Evolutionary conservation across 2,888 invertebrate species (phyloP).

Genomic region (Abscondita cerata): DNA sequence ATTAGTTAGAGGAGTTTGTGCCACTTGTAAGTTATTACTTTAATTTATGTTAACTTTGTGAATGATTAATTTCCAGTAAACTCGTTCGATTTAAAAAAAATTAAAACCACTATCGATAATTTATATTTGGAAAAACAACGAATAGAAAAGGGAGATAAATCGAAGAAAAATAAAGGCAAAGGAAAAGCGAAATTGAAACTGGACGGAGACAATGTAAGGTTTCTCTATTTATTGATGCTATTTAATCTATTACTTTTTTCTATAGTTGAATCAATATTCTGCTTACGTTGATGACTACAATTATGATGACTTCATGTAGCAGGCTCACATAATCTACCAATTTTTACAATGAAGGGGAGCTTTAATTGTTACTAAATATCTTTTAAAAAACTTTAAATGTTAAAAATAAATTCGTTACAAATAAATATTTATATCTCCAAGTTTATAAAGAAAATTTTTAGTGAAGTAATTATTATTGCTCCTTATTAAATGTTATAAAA

Average conservation of each 20-base stretch:
- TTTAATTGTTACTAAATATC: slow-evolving; percentile 20
- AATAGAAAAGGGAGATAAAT: slow-evolving; percentile 81
- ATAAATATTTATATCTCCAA: slow-evolving; percentile 8
- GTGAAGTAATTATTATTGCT: slow-evolving; percentile 8
- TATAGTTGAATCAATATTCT: slow-evolving; percentile 68
- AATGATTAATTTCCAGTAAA: slow-evolving; percentile 65
- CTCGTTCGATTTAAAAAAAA: slow-evolving; percentile 81
- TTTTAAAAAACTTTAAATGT: slow-evolving; percentile 12
- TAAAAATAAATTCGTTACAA: slow-evolving; percentile 11
- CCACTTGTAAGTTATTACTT: slow-evolving; percentile 74
- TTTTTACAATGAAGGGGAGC: slow-evolving; percentile 2
- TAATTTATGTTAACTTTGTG: too few relatives aligned
- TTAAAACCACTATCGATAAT: slow-evolving; percentile 83
- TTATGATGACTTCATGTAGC: slow-evolving; percentile 82
- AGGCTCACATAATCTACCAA: slow-evolving; percentile 35
- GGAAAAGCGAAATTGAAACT: slow-evolving; percentile 81
- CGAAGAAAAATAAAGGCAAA: slow-evolving; percentile 78
- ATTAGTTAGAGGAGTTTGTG: slow-evolving; percentile 76
- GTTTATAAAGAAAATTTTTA: slow-evolving; percentile 1
- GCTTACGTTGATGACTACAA: slow-evolving; percentile 70
- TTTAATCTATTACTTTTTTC: slow-evolving; percentile 36
- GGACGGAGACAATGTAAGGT: slow-evolving; percentile 76
- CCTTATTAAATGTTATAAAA: slow-evolving; percentile 5
- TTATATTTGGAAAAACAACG: slow-evolving; percentile 88
- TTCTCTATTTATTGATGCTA: slow-evolving; percentile 8